These are phyloP conservation scores for Sinocyclocheilus rhinocerous DNA, from an alignment of 2,113 vertebrate genomes.

Conservation along the genomic window DNA sequence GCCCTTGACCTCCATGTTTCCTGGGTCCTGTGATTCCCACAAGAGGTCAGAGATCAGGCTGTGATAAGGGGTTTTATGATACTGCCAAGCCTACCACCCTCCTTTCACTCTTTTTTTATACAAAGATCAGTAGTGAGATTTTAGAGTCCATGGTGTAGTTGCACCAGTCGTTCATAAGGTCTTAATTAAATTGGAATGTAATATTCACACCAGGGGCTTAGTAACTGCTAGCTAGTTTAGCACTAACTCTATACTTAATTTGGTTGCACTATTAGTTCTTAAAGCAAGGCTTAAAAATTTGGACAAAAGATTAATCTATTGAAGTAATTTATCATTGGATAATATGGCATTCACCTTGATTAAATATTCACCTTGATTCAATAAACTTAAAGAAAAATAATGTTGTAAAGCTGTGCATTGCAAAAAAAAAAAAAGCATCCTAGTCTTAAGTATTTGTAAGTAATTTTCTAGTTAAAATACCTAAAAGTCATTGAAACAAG, in stretches of 20 bases:
- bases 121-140: not conserved
- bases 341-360: not conserved
- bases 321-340: not conserved
- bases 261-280: not conserved
- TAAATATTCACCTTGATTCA: not conserved
- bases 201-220: not conserved
- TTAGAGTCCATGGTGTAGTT: not conserved
- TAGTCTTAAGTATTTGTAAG: not conserved
- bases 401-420: not conserved
- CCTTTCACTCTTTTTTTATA: not conserved
- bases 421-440: not conserved
- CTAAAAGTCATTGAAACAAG: not conserved
- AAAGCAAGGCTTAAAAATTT: not conserved
- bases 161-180: not conserved
- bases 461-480: not conserved
- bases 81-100: constrained; percentile 10
- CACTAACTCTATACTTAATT: not conserved
- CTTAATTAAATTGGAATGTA: constrained; percentile 8
- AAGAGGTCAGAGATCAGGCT: constrained; percentile 57
- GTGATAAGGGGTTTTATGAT: constrained; percentile 54
- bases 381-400: not conserved
- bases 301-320: not conserved
- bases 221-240: not conserved
- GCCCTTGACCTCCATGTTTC: constrained; percentile 62
- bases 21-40: constrained; percentile 58